A percentile compares a stretch with the other conserved stretches of the same genome.
Evolutionary conservation across 2,797 vertebrate genomes (phyloP).

Genomic region (Oreochromis grahami): DNA sequence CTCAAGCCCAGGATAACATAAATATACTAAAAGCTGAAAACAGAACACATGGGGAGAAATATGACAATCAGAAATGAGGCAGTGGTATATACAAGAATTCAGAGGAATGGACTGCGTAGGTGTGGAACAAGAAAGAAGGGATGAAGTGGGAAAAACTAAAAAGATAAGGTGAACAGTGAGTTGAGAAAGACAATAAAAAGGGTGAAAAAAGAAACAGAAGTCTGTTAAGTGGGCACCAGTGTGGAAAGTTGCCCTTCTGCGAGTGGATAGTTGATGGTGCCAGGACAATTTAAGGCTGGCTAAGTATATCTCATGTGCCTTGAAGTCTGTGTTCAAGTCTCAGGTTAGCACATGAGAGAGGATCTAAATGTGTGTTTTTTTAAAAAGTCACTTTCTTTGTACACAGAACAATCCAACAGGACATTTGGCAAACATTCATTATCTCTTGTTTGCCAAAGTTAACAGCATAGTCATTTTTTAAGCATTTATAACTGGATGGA

Average conservation of each 20-base stretch:
- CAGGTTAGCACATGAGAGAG: background rate
- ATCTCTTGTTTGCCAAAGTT: background rate
- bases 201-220: background rate
- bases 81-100: background rate
- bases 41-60: background rate
- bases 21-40: background rate
- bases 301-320: slow-evolving; percentile 19
- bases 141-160: background rate
- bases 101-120: background rate
- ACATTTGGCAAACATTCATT: background rate
- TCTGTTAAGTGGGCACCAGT: slow-evolving; percentile 2
- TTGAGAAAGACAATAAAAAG: background rate
- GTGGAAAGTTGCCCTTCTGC: slow-evolving; percentile 25
- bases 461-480: background rate
- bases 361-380: background rate
- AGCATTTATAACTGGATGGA: background rate
- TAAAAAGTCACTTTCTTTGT: background rate
- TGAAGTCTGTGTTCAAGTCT: background rate
- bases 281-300: slow-evolving; percentile 46
- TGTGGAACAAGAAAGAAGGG: slow-evolving; percentile 2
- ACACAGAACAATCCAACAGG: background rate
- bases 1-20: background rate
- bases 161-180: background rate
- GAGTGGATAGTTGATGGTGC: slow-evolving; percentile 27
- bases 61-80: background rate